Evolutionary conservation across 2,113 vertebrate species (phyloP).

Genomic region (Pogona vitticeps): DNA sequence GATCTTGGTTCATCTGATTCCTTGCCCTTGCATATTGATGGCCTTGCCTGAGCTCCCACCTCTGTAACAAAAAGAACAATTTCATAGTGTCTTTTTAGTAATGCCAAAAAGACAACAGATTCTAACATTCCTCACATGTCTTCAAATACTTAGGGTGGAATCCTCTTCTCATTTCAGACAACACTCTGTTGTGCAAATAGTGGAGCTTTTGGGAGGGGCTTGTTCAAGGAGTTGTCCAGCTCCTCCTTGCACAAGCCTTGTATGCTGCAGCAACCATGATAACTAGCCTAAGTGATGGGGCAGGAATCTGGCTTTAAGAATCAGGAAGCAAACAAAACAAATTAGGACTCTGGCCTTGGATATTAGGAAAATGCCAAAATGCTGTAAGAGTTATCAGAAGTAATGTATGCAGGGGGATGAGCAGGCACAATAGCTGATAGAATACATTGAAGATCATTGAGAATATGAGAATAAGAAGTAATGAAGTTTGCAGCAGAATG

Average conservation of each 20-base stretch:
- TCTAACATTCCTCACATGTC: slow-evolving; percentile 8
- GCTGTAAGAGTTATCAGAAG: background rate
- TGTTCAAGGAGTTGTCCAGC: no score
- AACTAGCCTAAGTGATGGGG: no score
- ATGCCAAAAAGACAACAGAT: background rate
- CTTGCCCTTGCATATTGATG: background rate
- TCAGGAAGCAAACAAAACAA: slow-evolving; percentile 44
- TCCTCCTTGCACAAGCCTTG: no score
- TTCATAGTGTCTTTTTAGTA: background rate
- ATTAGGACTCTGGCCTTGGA: no score
- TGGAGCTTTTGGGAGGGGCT: no score
- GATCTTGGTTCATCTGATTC: background rate
- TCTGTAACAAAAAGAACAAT: background rate
- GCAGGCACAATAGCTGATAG: background rate
- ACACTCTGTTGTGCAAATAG: no score
- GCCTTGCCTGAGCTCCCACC: background rate
- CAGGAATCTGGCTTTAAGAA: slow-evolving; percentile 5
- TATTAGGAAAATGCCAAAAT: background rate
- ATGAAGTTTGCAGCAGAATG: slow-evolving; percentile 23
- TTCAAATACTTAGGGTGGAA: slow-evolving; percentile 14
- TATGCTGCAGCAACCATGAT: no score
- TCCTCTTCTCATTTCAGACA: no score
- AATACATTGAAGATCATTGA: background rate
- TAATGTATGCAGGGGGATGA: background rate
- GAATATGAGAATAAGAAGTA: slow-evolving; percentile 52